Percentiles rank a stretch among this genome's conserved stretches.
Conservation (phyloP, 64 coral and sea anemone genomes). For the Exaiptasia diaphana region DNA sequence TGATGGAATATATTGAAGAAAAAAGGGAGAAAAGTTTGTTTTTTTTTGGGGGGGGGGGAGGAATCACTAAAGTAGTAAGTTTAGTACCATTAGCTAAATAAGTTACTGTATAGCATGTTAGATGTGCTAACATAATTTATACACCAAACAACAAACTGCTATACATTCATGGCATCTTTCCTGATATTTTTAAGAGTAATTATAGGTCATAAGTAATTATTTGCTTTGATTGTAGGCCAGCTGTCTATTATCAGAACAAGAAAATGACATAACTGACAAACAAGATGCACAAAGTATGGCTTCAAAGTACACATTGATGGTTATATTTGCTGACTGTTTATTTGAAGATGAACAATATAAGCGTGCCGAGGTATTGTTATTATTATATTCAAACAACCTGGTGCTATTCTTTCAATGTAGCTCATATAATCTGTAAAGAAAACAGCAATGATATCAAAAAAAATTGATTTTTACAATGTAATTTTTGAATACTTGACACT, state of each 20-base stretch:
- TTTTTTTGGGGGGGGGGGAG: no score
- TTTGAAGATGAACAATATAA: constrained; percentile 92
- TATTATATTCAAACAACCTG: background rate
- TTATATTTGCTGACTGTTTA: constrained; percentile 84
- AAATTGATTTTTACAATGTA: background rate
- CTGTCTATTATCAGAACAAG: constrained; percentile 61
- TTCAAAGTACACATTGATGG: constrained; percentile 69
- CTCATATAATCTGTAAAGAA: background rate
- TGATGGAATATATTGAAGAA: no score
- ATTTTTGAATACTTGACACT: background rate
- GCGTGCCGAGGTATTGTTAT: constrained; percentile 65
- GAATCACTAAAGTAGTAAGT: no score
- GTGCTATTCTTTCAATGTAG: background rate
- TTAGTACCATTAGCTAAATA: no score
- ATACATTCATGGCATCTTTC: no score
- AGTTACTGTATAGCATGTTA: no score
- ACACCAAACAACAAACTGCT: no score
- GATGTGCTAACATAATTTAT: no score
- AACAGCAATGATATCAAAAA: no score
- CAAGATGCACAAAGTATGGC: constrained; percentile 71
- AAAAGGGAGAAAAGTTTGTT: no score
- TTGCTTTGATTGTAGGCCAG: constrained; percentile 49
- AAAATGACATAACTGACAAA: constrained; percentile 60
- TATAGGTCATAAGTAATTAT: background rate
- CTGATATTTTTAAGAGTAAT: no score